phyloP scores from a whole-genome alignment of 2,797 vertebrate species.

The Gymnopithys bicolor region DNA sequence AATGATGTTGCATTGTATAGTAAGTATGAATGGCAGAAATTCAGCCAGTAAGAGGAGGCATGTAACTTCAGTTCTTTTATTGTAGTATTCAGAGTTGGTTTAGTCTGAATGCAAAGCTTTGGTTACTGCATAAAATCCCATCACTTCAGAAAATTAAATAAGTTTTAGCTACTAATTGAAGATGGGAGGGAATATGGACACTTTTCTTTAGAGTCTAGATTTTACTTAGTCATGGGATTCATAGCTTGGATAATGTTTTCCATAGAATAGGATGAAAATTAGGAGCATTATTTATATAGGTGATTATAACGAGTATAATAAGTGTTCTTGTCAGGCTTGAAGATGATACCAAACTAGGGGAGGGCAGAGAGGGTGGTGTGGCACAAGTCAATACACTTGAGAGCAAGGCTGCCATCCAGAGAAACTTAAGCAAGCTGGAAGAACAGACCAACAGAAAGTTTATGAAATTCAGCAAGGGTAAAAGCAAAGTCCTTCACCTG shows the following conservation, averaged over 20 bases:
- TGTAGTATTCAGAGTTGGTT: background rate
- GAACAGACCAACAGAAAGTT: background rate
- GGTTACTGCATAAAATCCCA: background rate
- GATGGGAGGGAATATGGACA: background rate
- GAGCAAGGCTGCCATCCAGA: background rate
- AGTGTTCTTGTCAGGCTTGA: background rate
- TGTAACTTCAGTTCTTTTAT: constrained; percentile 49
- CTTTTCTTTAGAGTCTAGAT: background rate
- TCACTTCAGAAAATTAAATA: background rate
- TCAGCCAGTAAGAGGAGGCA: background rate
- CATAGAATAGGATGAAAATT: background rate
- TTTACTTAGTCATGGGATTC: background rate
- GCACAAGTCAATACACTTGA: background rate
- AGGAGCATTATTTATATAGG: background rate
- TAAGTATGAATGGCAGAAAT: constrained; percentile 46
- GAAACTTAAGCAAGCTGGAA: background rate
- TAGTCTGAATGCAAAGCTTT: constrained; percentile 25
- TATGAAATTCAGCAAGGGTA: background rate
- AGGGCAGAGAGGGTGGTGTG: fast-evolving
- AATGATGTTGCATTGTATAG: constrained; percentile 44
- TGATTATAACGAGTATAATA: background rate
- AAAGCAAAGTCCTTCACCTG: background rate
- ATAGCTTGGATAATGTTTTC: background rate
- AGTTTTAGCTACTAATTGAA: background rate
- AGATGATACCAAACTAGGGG: background rate